Conservation (phyloP, 2,797 vertebrate species). For the Sebastes goodei region DNA sequence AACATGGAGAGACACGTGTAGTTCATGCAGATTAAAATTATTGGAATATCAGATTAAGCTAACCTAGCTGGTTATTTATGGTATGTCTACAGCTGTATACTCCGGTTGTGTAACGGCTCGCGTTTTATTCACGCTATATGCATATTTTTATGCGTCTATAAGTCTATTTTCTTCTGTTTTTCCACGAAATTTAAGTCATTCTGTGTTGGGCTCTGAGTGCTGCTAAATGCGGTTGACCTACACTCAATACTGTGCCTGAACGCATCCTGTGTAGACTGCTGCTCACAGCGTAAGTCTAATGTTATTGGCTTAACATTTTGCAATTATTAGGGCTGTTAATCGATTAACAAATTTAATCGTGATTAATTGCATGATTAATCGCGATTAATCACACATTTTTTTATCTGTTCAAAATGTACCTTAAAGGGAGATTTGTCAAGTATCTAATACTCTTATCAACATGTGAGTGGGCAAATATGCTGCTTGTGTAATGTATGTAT, state of each 20-base stretch:
- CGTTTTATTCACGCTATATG: not conserved
- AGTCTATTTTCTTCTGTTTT: not conserved
- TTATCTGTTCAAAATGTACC: no score
- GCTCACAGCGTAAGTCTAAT: not conserved
- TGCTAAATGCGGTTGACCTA: not conserved
- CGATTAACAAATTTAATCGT: accelerated
- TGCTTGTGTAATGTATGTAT: no score
- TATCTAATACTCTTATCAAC: no score
- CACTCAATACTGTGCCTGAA: not conserved
- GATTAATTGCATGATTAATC: no score
- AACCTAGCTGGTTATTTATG: not conserved
- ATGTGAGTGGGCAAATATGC: no score
- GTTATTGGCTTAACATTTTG: not conserved
- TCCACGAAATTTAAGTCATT: not conserved
- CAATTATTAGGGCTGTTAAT: not conserved
- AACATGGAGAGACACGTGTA: not conserved
- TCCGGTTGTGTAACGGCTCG: accelerated
- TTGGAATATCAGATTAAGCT: not conserved
- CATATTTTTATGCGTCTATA: not conserved
- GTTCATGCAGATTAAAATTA: not conserved
- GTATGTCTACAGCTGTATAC: no score
- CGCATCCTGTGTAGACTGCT: not conserved
- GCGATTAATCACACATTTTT: no score
- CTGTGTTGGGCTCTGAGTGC: not conserved
- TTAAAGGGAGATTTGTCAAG: no score